Evolutionary conservation across 2,797 vertebrate genomes (phyloP).

Genomic region (Mormyrops boulengeri): DNA sequence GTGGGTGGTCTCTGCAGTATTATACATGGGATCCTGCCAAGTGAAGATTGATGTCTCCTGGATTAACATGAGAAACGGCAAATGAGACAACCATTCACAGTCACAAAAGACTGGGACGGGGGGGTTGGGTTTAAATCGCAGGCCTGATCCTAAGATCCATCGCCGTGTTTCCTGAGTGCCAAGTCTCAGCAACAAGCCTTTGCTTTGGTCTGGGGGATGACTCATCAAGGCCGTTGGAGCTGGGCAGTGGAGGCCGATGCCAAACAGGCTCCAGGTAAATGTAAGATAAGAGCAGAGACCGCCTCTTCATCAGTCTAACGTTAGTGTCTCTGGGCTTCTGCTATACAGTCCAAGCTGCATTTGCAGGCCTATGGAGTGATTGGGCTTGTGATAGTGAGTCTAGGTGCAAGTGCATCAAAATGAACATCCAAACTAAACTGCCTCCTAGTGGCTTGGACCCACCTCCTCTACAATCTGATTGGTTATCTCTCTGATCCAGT

Average conservation of each 20-base stretch:
- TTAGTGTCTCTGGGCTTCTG: background rate
- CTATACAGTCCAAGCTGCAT: background rate
- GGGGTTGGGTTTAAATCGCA: background rate
- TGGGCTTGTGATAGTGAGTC: background rate
- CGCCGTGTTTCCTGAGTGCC: background rate
- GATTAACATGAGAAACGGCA: constrained; percentile 16
- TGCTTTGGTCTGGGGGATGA: background rate
- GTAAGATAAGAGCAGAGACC: background rate
- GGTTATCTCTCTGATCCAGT: background rate
- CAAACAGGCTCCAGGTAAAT: background rate
- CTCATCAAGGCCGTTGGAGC: background rate
- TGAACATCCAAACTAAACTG: background rate
- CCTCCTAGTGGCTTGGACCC: background rate
- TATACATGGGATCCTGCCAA: constrained; percentile 20
- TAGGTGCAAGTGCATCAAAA: background rate
- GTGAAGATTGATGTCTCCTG: constrained; percentile 24
- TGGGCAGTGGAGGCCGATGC: background rate
- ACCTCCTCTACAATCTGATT: background rate
- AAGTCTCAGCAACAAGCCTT: background rate
- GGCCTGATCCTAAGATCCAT: background rate
- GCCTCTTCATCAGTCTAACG: background rate
- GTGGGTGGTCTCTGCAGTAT: constrained; percentile 23
- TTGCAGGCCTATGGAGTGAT: background rate
- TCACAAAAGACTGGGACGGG: background rate
- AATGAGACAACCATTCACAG: constrained; percentile 21